Evolutionary conservation across 2,888 invertebrate species (phyloP), one percentile per base, ranked within the genome.

Genomic region (Craniophora ligustri): DNA sequence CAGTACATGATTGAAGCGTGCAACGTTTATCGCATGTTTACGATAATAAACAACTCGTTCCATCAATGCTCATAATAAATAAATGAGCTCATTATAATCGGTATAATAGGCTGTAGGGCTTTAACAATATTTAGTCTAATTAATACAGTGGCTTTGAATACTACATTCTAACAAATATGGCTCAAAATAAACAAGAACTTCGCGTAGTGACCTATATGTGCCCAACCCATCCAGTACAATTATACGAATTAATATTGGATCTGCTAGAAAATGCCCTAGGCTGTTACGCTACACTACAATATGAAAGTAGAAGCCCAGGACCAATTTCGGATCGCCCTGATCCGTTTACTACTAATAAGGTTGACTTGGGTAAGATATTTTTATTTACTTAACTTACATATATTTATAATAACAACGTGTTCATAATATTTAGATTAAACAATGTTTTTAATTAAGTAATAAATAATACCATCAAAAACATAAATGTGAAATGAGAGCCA

Each of bases 201-300:
- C 92, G 95, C 8, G 77, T 95, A 36, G 89, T 94, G 60, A 95
- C 95, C 0, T 95, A 95, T 76, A 93, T 95, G 93, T 94, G 94
- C 65, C 95, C 95, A 10, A 94, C 94, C 38, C 92, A 95, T 62
- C 95, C 95, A 4, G 93, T 95, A 32, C 94, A 94, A 73, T 78
- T 95, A 35, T 95, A 94, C 80, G 94, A 95, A 78, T 81, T 92
- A 55, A 86, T 95, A 31, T 72, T 94, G 76, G 90, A 94, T 46
- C 88, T 95, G 54, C 76, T 95, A 58, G 95, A 95, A 75, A 86
- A 92, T 21, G 81, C 89, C 5, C 71, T 94, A 36, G 86, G 88
- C 30, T 89, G 92, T 61, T 87, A 93, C 63, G 84, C 94, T 1
- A 92, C 89, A 15, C 84, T 95, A 30, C 92, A 94, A 48, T 95